phyloP scores from a whole-genome alignment of 2,888 invertebrate genomes.

The Hipparchia sbordonii region DNA sequence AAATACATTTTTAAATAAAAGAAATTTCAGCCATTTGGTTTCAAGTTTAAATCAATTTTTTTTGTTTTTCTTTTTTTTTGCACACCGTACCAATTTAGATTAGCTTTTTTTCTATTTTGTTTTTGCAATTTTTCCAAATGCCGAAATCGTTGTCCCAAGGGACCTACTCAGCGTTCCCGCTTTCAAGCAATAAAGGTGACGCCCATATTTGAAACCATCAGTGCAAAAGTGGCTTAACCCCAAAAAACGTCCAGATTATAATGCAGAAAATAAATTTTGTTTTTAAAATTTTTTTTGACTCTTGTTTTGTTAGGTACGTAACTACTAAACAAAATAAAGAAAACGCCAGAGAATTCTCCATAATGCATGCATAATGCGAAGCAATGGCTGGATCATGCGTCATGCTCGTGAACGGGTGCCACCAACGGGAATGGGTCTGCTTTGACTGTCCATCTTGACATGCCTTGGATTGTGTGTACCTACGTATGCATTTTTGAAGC shows the following conservation, averaged over 20 bases:
- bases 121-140: conserved; percentile 70
- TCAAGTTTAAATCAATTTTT: conserved; percentile 3
- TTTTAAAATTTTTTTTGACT: not conserved
- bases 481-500: too few relatives aligned
- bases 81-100: conserved; percentile 71
- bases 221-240: conserved; percentile 12
- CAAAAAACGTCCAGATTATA: not conserved
- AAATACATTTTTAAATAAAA: too few relatives aligned
- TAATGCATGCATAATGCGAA: too few relatives aligned
- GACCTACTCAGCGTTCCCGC: conserved; percentile 56
- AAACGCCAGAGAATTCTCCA: too few relatives aligned
- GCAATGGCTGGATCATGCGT: too few relatives aligned
- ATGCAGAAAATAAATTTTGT: not conserved
- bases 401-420: too few relatives aligned
- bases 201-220: conserved; percentile 22
- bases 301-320: not conserved
- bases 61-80: conserved; percentile 41
- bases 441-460: too few relatives aligned
- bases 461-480: too few relatives aligned
- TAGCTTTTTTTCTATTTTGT: conserved; percentile 64
- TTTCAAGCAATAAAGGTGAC: conserved; percentile 52
- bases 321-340: too few relatives aligned
- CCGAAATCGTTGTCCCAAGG: conserved; percentile 60
- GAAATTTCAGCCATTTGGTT: not conserved
- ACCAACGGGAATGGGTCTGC: too few relatives aligned